A percentile compares a stretch with the other conserved stretches of the same genome.
These are phyloP conservation scores for Galerucella nymphaeae DNA, from an alignment of 2,888 invertebrate genomes.

Conservation along the genomic window DNA sequence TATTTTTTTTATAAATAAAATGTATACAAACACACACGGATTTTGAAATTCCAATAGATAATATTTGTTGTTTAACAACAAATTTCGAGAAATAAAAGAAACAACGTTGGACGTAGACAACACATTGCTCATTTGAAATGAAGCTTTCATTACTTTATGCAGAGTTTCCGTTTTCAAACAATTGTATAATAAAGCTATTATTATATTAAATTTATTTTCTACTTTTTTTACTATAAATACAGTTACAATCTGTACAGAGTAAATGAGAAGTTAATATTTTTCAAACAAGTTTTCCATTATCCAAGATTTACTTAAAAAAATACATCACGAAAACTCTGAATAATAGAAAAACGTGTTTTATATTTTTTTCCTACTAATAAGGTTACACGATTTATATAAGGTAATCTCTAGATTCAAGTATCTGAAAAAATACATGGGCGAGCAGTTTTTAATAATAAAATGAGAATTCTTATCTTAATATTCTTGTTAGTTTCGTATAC, in stretches of 20 bases:
- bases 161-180: neutral
- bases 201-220: neutral
- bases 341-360: no score
- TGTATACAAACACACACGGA: neutral
- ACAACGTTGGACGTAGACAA: neutral
- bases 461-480: no score
- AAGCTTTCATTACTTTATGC: neutral
- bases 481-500: no score
- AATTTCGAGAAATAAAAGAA: neutral
- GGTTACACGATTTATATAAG: no score
- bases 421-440: no score
- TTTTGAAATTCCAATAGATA: neutral
- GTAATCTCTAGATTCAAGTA: no score
- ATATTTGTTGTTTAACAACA: neutral
- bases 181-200: conserved; percentile 2
- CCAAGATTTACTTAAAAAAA: no score
- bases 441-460: no score
- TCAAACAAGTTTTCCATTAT: neutral
- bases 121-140: neutral
- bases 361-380: no score
- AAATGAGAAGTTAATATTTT: neutral
- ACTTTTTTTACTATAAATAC: conserved; percentile 6
- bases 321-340: no score
- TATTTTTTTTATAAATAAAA: conserved; percentile 13
- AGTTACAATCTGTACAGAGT: conserved; percentile 16